Evolutionary conservation across 92 coral and sea anemone species (phyloP).

Genomic region (Palythoa heliodiscus): DNA sequence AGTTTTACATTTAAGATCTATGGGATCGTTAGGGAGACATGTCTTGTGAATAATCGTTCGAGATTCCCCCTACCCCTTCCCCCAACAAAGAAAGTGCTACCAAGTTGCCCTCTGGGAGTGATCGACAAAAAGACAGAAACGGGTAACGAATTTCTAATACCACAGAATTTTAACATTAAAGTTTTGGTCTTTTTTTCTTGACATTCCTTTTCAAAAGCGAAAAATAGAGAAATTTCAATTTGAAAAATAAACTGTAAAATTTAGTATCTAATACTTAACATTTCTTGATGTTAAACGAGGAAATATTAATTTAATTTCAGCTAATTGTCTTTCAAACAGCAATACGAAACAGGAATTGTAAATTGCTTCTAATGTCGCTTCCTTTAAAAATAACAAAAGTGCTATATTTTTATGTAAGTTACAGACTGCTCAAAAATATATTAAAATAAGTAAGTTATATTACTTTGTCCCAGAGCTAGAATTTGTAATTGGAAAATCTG

Average conservation of each 20-base stretch:
- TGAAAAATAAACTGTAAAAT: constrained; percentile 41
- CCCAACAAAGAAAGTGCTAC: background rate
- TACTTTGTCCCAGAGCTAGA: background rate
- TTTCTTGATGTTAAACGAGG: background rate
- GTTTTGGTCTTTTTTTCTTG: constrained; percentile 12
- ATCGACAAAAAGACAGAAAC: background rate
- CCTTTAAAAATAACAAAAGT: background rate
- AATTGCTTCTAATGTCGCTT: background rate
- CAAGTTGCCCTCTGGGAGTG: background rate
- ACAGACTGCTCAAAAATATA: background rate
- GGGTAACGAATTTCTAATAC: background rate
- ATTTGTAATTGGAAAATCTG: background rate
- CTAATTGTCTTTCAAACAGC: background rate
- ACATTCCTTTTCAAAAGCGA: constrained; percentile 23
- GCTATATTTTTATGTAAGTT: background rate
- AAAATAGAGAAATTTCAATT: constrained; percentile 36
- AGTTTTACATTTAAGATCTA: too few relatives aligned
- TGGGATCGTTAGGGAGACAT: background rate
- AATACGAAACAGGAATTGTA: background rate
- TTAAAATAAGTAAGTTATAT: background rate
- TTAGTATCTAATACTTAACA: constrained; percentile 33
- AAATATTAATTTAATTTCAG: constrained; percentile 7
- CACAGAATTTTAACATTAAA: background rate
- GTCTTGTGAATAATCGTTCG: background rate
- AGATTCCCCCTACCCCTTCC: too few relatives aligned